phyloP scores from a whole-genome alignment of 2,113 vertebrate genomes.

The Seriola aureovittata region DNA sequence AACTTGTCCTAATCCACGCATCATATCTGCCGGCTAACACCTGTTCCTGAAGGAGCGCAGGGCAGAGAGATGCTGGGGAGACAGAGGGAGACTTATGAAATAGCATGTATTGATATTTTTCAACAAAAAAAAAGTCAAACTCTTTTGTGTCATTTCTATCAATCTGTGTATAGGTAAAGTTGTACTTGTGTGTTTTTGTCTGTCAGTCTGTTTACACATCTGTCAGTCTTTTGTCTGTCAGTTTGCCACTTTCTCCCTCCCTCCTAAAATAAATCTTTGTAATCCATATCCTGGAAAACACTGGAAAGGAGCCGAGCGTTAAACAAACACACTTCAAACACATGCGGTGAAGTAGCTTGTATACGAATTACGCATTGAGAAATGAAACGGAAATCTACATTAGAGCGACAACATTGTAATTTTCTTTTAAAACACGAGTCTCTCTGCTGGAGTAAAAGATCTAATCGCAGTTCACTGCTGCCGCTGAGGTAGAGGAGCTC shows the following conservation, averaged over 20 bases:
- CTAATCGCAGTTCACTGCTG: constrained; percentile 55
- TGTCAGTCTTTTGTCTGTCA: constrained; percentile 30
- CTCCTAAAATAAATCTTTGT: constrained; percentile 46
- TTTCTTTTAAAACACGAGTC: constrained; percentile 38
- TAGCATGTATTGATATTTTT: background rate
- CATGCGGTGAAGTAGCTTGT: constrained; percentile 36
- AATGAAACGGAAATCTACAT: constrained; percentile 53
- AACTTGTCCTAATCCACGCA: constrained; percentile 70
- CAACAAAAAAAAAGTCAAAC: background rate
- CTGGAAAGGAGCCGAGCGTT: constrained; percentile 20
- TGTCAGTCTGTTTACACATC: constrained; percentile 43
- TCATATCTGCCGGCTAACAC: constrained; percentile 64
- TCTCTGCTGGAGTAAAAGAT: constrained; percentile 51
- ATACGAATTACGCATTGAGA: constrained; percentile 48
- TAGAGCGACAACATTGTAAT: constrained; percentile 42
- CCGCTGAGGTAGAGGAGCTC: constrained; percentile 29
- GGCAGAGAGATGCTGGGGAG: background rate
- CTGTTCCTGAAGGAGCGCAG: constrained; percentile 65
- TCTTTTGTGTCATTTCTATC: constrained; percentile 19
- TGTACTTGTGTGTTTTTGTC: constrained; percentile 13
- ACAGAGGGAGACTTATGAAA: constrained; percentile 21
- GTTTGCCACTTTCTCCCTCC: constrained; percentile 32
- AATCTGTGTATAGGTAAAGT: background rate
- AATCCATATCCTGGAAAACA: constrained; percentile 34
- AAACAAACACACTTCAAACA: constrained; percentile 47